Conservation (phyloP, 2,888 invertebrate genomes). For the Lobophora halterata region DNA sequence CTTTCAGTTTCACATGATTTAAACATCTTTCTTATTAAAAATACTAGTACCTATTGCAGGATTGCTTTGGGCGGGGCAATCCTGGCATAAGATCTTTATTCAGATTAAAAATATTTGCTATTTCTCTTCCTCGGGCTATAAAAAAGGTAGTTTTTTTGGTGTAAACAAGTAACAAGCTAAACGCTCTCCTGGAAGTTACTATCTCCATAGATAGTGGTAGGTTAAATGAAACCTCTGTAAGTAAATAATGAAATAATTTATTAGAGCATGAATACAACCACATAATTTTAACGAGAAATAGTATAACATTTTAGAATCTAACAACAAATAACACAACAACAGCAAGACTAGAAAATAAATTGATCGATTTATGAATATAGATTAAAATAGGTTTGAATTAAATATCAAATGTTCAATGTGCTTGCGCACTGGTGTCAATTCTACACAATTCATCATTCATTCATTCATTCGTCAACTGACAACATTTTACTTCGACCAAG, state of each 20-base stretch:
- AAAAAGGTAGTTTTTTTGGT: too few species aligned
- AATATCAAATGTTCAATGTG: conserved; percentile 2
- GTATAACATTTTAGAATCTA: conserved; percentile 64
- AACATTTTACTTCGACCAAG: conserved; percentile 1
- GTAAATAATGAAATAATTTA: conserved; percentile 60
- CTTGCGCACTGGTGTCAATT: conserved; percentile 8
- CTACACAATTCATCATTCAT: too few species aligned
- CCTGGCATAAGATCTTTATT: too few species aligned
- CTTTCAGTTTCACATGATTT: too few species aligned
- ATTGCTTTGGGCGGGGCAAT: too few species aligned
- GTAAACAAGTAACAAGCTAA: too few species aligned
- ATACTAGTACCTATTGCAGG: too few species aligned
- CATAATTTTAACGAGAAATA: conserved; percentile 65
- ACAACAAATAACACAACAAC: conserved; percentile 63
- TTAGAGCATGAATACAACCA: conserved; percentile 71
- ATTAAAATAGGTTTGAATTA: not conserved
- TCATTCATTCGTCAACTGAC: conserved; percentile 4
- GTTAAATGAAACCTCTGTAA: conserved; percentile 7
- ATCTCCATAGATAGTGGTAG: too few species aligned
- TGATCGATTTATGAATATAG: conserved; percentile 22
- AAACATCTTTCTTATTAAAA: too few species aligned
- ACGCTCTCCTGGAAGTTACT: too few species aligned
- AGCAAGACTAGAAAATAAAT: conserved; percentile 50
- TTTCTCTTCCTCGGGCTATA: too few species aligned
- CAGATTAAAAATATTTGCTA: too few species aligned